These are phyloP conservation scores for Pholis gunnellus DNA, from an alignment of 2,113 vertebrate genomes.

Conservation along the genomic window DNA sequence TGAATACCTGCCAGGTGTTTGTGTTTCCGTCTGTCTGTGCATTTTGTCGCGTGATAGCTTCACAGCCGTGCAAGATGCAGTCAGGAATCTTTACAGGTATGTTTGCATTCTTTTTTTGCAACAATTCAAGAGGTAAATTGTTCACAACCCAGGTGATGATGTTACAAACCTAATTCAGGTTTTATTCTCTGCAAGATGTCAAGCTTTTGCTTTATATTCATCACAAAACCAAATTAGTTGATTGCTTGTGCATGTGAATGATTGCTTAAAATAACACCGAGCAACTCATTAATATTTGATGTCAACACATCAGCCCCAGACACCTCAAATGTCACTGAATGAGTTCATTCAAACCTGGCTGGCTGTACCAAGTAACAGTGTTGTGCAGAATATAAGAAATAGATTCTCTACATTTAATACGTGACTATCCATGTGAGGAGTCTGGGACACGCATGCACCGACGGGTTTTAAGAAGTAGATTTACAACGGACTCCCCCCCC, in stretches of 20 bases:
- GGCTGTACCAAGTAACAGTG: not conserved
- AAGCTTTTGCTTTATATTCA: not conserved
- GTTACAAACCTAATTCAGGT: not conserved
- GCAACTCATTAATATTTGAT: slow-evolving; percentile 21
- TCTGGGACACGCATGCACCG: not conserved
- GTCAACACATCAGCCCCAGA: not conserved
- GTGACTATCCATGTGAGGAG: not conserved
- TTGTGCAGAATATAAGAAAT: not conserved
- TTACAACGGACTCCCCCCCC: too few species aligned
- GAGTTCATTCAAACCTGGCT: not conserved
- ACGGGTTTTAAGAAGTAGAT: too few species aligned
- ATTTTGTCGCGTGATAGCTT: too few species aligned
- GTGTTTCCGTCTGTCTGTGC: too few species aligned
- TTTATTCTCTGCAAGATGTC: not conserved
- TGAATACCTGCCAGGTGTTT: too few species aligned
- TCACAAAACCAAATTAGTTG: slow-evolving; percentile 4
- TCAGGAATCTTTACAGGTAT: too few species aligned
- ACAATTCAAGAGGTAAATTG: not conserved
- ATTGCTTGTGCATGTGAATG: not conserved
- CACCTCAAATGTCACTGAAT: not conserved
- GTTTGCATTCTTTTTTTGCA: not conserved
- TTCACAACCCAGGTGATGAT: not conserved
- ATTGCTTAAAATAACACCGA: not conserved
- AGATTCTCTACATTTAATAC: not conserved
- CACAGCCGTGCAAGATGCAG: too few species aligned